phyloP scores from a whole-genome alignment of 1,140 invertebrate genomes.

The Drosophila ogumai region DNA sequence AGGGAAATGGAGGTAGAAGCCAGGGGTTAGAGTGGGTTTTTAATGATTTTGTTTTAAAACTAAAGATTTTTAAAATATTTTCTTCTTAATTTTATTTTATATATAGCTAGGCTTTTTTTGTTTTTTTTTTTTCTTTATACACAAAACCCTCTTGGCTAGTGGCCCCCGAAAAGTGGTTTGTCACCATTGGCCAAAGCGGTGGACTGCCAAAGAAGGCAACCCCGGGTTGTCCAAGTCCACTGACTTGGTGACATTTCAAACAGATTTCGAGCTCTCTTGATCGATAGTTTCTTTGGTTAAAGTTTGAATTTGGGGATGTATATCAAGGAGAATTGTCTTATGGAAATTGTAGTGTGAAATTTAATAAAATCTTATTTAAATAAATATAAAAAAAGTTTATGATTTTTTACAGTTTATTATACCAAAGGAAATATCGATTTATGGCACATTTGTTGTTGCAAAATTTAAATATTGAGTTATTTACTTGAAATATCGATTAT shows the following conservation, averaged over 20 bases:
- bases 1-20: constrained; percentile 14
- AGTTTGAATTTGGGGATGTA: background rate
- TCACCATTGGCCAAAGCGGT: constrained; percentile 72
- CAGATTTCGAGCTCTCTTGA: constrained; percentile 2
- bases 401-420: too few relatives aligned
- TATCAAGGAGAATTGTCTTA: background rate
- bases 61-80: background rate
- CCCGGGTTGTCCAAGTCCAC: constrained; percentile 41
- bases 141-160: background rate
- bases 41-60: background rate
- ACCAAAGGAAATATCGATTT: background rate
- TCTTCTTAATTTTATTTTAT: background rate
- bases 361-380: background rate
- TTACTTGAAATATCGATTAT: background rate
- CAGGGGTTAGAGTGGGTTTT: constrained; percentile 1
- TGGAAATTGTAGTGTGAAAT: background rate
- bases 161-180: constrained; percentile 63
- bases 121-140: background rate
- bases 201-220: constrained; percentile 52
- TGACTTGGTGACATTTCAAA: constrained; percentile 20
- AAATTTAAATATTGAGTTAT: background rate
- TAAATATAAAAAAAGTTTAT: too few relatives aligned
- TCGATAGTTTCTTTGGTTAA: background rate
- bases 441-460: background rate
- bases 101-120: background rate